These are phyloP conservation scores for Rosalia funebris DNA, from an alignment of 2,888 invertebrate genomes.

Conservation along the genomic window DNA sequence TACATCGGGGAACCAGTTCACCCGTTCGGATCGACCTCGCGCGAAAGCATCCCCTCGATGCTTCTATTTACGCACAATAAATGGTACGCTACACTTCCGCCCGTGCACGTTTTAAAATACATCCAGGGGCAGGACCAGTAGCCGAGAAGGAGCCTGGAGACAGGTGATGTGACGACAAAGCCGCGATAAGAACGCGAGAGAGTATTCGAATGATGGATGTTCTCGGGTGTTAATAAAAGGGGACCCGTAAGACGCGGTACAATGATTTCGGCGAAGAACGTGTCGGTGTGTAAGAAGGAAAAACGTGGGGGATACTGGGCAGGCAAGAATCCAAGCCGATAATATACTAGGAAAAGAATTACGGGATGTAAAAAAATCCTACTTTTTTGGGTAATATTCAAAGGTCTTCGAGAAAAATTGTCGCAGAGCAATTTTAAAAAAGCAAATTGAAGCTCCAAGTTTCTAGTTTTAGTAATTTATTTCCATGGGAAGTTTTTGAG, in stretches of 20 bases:
- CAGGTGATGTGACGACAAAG: background rate
- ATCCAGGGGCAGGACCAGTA: background rate
- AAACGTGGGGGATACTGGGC: background rate
- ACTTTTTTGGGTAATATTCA: no score
- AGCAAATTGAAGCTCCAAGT: no score
- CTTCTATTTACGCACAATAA: background rate
- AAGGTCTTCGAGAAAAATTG: no score
- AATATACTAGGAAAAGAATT: no score
- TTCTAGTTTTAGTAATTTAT: no score
- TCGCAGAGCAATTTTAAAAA: no score
- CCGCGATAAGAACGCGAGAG: background rate
- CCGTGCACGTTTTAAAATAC: background rate
- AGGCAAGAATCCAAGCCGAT: background rate
- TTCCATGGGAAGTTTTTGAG: no score
- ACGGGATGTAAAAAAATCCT: no score
- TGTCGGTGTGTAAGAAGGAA: background rate
- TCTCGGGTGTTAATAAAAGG: slow-evolving; percentile 2
- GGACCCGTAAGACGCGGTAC: background rate
- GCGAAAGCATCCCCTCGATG: background rate
- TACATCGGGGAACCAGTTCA: no score
- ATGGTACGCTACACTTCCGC: background rate
- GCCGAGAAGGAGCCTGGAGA: background rate
- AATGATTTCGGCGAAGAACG: background rate
- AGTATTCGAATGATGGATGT: background rate
- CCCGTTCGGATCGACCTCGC: background rate